Percentiles rank a stretch among this genome's conserved stretches.
Conservation (phyloP, 1,140 invertebrate genomes). For the Phortica variegata region DNA sequence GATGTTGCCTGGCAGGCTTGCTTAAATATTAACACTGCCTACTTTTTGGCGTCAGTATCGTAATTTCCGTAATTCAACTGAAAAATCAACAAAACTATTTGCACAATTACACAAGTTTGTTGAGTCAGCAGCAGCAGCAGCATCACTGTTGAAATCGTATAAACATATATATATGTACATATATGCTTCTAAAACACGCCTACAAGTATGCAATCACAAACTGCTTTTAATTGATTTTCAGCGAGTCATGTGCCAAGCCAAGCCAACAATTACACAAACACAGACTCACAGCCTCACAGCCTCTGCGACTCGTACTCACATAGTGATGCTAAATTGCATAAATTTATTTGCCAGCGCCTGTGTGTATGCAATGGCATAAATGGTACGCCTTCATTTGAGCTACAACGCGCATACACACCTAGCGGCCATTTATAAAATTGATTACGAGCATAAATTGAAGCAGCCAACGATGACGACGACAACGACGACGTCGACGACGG, state of each 20-base stretch:
- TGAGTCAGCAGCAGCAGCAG: no score
- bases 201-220: conserved; percentile 41
- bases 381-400: no score
- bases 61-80: background rate
- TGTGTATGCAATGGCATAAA: no score
- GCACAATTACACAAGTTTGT: conserved; percentile 18
- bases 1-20: conserved; percentile 1
- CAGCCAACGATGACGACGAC: conserved; percentile 29
- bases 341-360: conserved; percentile 33
- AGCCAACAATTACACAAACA: conserved; percentile 4
- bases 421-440: conserved; percentile 53
- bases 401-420: conserved; percentile 19
- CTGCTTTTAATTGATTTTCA: conserved; percentile 48
- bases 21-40: conserved; percentile 26
- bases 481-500: conserved; percentile 15
- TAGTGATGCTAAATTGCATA: conserved; percentile 50
- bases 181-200: no score
- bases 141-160: no score
- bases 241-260: background rate
- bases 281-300: conserved; percentile 12
- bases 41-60: no score
- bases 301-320: background rate
- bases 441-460: conserved; percentile 54
- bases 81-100: conserved; percentile 4
- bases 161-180: no score